phyloP scores from a whole-genome alignment of 2,888 invertebrate species.

The Eupithecia abbreviata region DNA sequence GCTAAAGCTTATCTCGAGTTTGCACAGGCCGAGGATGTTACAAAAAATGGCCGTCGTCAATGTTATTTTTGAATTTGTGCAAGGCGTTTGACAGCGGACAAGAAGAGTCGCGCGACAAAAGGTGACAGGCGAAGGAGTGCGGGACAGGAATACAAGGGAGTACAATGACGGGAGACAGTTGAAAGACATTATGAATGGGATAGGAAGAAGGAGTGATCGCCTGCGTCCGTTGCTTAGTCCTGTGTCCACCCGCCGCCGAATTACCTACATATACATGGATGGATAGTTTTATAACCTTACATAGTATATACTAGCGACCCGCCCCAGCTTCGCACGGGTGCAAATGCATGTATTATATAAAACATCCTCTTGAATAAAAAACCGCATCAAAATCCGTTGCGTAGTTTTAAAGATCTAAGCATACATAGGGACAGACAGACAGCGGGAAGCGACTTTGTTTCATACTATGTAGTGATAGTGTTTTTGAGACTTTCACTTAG shows the following conservation, averaged over 20 bases:
- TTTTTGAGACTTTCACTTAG: neutral
- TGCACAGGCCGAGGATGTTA: conserved; percentile 63
- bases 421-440: no score
- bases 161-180: conserved; percentile 72
- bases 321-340: no score
- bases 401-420: no score
- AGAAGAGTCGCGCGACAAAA: conserved; percentile 69
- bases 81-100: conserved; percentile 81
- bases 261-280: neutral
- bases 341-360: no score
- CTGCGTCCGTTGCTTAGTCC: conserved; percentile 58
- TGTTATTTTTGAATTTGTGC: conserved; percentile 84
- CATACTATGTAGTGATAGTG: no score
- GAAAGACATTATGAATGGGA: conserved; percentile 79
- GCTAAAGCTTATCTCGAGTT: conserved; percentile 78
- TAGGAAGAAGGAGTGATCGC: conserved; percentile 80
- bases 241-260: conserved; percentile 35
- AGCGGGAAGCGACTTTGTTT: no score
- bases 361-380: no score
- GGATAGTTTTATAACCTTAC: neutral
- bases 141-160: conserved; percentile 48
- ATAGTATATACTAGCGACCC: no score
- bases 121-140: conserved; percentile 78
- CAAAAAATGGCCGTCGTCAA: conserved; percentile 68
- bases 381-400: no score